Base-by-base conservation (phyloP, 2,888 invertebrate genomes). In the Folsomia candida region DNA sequence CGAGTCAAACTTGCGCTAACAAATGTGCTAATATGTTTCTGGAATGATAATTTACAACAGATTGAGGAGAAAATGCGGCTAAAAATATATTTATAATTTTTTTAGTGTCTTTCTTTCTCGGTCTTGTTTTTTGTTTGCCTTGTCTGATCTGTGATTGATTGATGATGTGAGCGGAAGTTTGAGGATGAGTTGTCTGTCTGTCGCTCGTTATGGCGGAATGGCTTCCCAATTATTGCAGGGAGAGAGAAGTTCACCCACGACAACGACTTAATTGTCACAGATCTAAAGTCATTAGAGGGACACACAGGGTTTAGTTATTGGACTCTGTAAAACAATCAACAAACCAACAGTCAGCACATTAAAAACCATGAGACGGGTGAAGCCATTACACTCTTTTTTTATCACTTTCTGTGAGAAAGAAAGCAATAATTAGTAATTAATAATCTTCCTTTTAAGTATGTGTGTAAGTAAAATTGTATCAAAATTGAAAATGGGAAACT, bases 261-360 rank as follows among this genome's bases (percentile, higher is more conserved):
- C 4, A 4, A 9, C 37, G 37, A 37, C 6, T 54, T 14, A 54
- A 54, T 54, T 54, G 65, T 65, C 65, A 65, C 65, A 65, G 27
- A 65, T 65, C 65, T 65, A 65, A 4, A 51, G 28, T 28, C n/a
- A 18, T 14, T 27, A 26, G 4, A 65, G 26, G 65, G 37, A 65
- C 65, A 65, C 27, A 65, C 51, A 51, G 28, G 22, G 51, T 65
- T 64, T 65, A 54, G 65, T 65, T 54, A 65, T 25, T 65, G 65
- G 65, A 27, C 27, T 65, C 65, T 65, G 65, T 18, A 65, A 65
- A 65, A 65, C 29, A 62, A 65, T 3, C 4, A 64, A 51, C 64
- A 64, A 64, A 51, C 54, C 54, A 54, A 54, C 54, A 54, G n/a
- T 54, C 11, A 54, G 54, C 54, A 54, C 54, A 54, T 54, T 54